These are phyloP conservation scores for Whitmania pigra DNA, from an alignment of 1,140 invertebrate genomes.

Conservation along the genomic window DNA sequence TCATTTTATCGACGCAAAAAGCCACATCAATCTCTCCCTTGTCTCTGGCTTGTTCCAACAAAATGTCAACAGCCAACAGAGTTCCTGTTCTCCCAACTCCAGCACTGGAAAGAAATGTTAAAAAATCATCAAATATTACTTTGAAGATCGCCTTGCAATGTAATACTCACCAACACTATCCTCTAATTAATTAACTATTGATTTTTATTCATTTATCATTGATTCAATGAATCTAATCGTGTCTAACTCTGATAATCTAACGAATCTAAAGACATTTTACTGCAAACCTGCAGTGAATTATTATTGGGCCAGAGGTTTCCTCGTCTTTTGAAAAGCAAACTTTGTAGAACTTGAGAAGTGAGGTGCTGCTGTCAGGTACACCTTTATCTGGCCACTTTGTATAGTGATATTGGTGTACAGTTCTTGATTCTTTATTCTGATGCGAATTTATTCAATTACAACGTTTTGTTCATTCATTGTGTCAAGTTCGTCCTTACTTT, in stretches of 20 bases:
- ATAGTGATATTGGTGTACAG: slow-evolving; percentile 21
- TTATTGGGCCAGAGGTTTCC: slow-evolving; percentile 51
- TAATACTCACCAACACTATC: no score
- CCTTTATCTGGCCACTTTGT: slow-evolving; percentile 21
- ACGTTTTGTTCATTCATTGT: not conserved
- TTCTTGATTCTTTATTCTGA: not conserved
- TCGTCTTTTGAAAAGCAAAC: not conserved
- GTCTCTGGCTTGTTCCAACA: slow-evolving; percentile 60
- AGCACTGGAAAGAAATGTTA: slow-evolving; percentile 53
- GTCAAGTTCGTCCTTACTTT: not conserved
- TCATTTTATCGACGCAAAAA: slow-evolving; percentile 20
- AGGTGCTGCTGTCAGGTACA: slow-evolving; percentile 14
- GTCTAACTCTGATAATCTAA: no score
- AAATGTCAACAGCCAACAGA: slow-evolving; percentile 76
- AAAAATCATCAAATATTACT: not conserved
- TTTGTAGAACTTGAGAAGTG: slow-evolving; percentile 17
- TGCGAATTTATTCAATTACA: not conserved
- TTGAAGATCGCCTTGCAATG: no score
- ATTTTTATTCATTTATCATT: no score
- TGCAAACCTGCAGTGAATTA: slow-evolving; percentile 78
- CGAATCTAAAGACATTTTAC: not conserved
- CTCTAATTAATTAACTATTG: no score
- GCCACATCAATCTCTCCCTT: slow-evolving; percentile 23
- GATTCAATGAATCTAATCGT: no score
- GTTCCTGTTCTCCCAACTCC: slow-evolving; percentile 86